Conservation (phyloP, 2,888 invertebrate species). For the Leptogaster cylindrica region DNA sequence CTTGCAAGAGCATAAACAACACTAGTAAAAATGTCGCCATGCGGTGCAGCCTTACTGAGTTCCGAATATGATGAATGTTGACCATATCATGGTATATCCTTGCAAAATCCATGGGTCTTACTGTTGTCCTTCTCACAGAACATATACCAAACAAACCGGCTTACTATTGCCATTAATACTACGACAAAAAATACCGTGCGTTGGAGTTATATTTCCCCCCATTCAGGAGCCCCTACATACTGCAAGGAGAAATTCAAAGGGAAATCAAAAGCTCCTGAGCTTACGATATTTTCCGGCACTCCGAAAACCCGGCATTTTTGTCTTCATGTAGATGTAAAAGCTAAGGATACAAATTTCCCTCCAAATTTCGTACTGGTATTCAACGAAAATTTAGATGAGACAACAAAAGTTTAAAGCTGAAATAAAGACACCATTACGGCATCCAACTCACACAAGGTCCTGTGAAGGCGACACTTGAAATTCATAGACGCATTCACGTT, state of each 20-base stretch:
- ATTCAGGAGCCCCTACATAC: not conserved
- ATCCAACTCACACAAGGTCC: not conserved
- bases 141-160: conserved; percentile 35
- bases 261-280: not conserved
- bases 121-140: conserved; percentile 13
- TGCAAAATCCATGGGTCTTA: not conserved
- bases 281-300: conserved; percentile 22
- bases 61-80: conserved; percentile 33
- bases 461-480: not conserved
- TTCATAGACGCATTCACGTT: not conserved
- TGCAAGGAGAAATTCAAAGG: not conserved
- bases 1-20: conserved; percentile 22
- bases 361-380: conserved; percentile 24
- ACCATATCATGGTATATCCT: conserved; percentile 7
- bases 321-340: not conserved
- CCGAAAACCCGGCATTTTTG: not conserved
- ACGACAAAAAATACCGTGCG: not conserved
- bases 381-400: not conserved
- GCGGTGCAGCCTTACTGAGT: conserved; percentile 23
- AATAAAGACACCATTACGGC: conserved; percentile 3
- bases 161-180: not conserved
- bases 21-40: conserved; percentile 21
- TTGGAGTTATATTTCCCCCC: not conserved
- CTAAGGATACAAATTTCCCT: conserved; percentile 15
- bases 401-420: conserved; percentile 8